phyloP scores from a whole-genome alignment of 2,113 vertebrate species.

The Amblyopsis rosae region DNA sequence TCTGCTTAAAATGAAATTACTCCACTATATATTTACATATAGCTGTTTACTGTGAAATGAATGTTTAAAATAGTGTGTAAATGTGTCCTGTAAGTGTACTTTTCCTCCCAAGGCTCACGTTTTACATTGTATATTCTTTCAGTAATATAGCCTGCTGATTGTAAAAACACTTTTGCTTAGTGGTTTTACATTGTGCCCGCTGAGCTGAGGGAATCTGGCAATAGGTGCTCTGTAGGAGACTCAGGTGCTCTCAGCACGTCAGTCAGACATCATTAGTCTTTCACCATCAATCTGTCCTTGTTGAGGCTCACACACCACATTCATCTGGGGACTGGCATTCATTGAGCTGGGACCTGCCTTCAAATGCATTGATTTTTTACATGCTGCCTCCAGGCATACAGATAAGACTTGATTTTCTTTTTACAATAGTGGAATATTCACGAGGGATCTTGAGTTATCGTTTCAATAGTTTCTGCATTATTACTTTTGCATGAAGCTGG shows the following conservation, averaged over 20 bases:
- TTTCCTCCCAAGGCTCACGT: too few species aligned
- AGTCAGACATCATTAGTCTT: constrained; percentile 37
- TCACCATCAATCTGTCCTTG: constrained; percentile 50
- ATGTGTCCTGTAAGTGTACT: too few species aligned
- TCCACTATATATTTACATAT: too few species aligned
- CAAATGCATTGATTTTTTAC: constrained; percentile 41
- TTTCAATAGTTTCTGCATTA: background rate
- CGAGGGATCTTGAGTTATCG: background rate
- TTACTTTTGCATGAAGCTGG: constrained; percentile 15
- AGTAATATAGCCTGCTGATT: background rate
- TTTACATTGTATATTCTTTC: background rate
- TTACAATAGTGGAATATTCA: background rate
- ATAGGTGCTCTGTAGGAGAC: constrained; percentile 18
- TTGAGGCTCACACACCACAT: constrained; percentile 21
- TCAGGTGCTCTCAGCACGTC: constrained; percentile 57
- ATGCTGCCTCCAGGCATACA: constrained; percentile 15
- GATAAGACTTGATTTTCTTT: constrained; percentile 4
- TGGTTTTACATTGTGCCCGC: background rate
- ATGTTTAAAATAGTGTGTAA: too few species aligned
- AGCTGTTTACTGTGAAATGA: too few species aligned
- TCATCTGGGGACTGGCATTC: constrained; percentile 44
- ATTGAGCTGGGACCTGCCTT: constrained; percentile 23
- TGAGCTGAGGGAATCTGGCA: constrained; percentile 29
- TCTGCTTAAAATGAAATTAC: too few species aligned
- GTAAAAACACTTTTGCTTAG: background rate